A percentile compares a stretch with the other conserved stretches of the same genome.
phyloP scores from a whole-genome alignment of 2,888 invertebrate species.

The Drosophila meridionalis region DNA sequence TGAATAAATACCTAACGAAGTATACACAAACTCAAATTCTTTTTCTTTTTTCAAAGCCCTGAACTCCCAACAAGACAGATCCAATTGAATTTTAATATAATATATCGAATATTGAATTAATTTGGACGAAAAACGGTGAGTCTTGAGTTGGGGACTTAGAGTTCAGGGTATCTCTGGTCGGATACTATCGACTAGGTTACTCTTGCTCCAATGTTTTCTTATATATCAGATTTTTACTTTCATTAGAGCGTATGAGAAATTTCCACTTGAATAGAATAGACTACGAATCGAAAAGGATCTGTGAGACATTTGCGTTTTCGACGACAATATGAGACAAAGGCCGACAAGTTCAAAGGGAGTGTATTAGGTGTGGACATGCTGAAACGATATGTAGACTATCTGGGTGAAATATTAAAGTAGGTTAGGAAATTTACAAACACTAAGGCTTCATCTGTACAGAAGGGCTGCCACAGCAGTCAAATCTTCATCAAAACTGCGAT shows the following conservation, averaged over 20 bases:
- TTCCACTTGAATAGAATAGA: conserved; percentile 22
- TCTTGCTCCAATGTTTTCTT: conserved; percentile 15
- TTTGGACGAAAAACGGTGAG: no score
- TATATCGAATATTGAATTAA: no score
- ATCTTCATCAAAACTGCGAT: background rate
- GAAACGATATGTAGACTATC: conserved; percentile 8
- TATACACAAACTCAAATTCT: background rate
- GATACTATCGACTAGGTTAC: no score
- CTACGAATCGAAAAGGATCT: conserved; percentile 36
- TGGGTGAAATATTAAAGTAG: conserved; percentile 54
- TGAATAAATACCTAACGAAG: conserved; percentile 56
- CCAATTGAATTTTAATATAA: background rate
- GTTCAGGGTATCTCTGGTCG: background rate
- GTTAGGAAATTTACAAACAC: conserved; percentile 52
- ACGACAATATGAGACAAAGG: conserved; percentile 62
- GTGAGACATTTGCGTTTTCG: conserved; percentile 44
- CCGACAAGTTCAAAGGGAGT: conserved; percentile 37
- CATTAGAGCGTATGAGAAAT: conserved; percentile 70
- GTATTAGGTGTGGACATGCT: background rate
- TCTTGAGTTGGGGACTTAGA: background rate
- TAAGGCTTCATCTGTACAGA: conserved; percentile 12
- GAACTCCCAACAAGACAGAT: background rate
- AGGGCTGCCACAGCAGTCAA: background rate
- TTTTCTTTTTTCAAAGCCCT: background rate
- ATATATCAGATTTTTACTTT: background rate